phyloP scores from a whole-genome alignment of 2,113 vertebrate species.

The Petromus typicus region DNA sequence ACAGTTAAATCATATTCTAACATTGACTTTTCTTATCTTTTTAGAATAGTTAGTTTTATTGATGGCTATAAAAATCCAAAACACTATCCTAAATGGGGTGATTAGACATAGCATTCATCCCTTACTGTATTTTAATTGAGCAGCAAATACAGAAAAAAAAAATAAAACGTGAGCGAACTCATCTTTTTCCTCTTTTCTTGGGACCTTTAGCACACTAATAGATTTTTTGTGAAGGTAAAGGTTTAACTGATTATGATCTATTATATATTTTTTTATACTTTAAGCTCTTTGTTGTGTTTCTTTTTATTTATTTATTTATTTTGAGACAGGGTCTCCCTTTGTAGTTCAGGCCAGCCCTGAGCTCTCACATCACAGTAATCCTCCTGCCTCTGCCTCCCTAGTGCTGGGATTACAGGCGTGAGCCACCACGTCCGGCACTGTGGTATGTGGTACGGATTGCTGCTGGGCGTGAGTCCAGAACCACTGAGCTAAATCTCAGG shows the following conservation, averaged over 20 bases:
- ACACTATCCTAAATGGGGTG: not conserved
- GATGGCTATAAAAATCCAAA: not conserved
- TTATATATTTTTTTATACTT: not conserved
- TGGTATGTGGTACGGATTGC: too few species aligned
- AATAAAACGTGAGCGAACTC: slow-evolving; percentile 29
- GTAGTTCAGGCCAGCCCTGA: too few species aligned
- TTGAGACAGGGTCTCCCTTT: too few species aligned
- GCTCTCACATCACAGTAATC: too few species aligned
- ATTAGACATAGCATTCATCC: not conserved
- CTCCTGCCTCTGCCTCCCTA: too few species aligned
- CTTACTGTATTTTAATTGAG: slow-evolving; percentile 30
- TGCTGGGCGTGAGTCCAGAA: too few species aligned
- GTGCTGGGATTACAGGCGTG: too few species aligned
- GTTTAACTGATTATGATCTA: not conserved
- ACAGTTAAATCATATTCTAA: not conserved
- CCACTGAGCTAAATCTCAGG: too few species aligned
- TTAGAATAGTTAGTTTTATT: slow-evolving; percentile 48
- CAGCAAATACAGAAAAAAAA: slow-evolving; percentile 62
- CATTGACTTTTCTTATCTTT: slow-evolving; percentile 25
- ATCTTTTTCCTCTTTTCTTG: slow-evolving; percentile 45
- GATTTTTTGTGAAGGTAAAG: not conserved
- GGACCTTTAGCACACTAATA: not conserved
- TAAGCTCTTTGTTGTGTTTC: not conserved
- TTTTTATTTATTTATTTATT: too few species aligned
- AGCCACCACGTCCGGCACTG: too few species aligned